These are phyloP conservation scores for Cerceris rybyensis DNA, from an alignment of 2,888 invertebrate genomes.

Conservation along the genomic window DNA sequence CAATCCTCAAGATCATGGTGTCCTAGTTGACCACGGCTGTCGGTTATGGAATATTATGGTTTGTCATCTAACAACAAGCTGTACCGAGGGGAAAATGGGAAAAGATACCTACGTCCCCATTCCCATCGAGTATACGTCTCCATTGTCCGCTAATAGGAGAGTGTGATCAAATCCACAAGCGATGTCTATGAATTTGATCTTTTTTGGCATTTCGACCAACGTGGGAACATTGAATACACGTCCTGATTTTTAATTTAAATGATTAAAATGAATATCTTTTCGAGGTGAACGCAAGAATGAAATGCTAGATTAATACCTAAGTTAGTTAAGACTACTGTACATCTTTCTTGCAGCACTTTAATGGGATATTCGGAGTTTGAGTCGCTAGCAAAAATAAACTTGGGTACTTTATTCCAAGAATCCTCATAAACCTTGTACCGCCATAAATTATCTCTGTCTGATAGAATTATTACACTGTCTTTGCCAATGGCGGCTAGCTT, in stretches of 20 bases:
- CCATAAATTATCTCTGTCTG: conserved; percentile 72
- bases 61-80: no score
- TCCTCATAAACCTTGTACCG: conserved; percentile 72
- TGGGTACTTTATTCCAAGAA: conserved; percentile 71
- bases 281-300: background rate
- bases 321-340: conserved; percentile 76
- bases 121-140: conserved; percentile 92
- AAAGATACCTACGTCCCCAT: conserved; percentile 87
- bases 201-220: conserved; percentile 83
- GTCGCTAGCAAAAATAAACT: conserved; percentile 66
- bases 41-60: no score
- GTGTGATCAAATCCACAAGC: conserved; percentile 92
- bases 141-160: conserved; percentile 87
- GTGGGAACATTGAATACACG: conserved; percentile 86
- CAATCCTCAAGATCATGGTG: conserved; percentile 87
- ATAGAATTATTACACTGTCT: conserved; percentile 70
- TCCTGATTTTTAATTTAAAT: conserved; percentile 75
- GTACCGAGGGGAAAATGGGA: background rate
- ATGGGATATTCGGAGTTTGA: conserved; percentile 65
- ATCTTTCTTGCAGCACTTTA: conserved; percentile 71
- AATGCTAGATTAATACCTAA: conserved; percentile 66
- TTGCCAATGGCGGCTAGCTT: conserved; percentile 69
- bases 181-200: conserved; percentile 85
- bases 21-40: conserved; percentile 93
- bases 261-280: background rate